A percentile compares a stretch with the other conserved stretches of the same genome.
Conservation (phyloP, 92 coral and sea anemone genomes). For the Phymanthus crucifer region DNA sequence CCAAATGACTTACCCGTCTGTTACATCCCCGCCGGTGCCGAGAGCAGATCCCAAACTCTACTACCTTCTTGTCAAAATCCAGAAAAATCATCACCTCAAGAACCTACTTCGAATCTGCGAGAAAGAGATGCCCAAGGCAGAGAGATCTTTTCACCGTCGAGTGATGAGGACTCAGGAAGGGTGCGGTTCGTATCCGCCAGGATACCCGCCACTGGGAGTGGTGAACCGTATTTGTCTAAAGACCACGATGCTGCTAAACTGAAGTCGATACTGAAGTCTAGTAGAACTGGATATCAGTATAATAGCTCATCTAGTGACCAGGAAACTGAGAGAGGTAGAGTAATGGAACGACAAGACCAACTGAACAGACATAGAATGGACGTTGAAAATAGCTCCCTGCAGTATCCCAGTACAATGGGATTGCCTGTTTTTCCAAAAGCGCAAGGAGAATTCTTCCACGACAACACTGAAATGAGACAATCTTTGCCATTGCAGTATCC, state of each 20-base stretch:
- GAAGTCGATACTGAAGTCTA: conserved; percentile 77
- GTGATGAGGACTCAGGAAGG: conserved; percentile 72
- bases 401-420: conserved; percentile 1
- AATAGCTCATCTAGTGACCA: conserved; percentile 63
- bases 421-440: neutral
- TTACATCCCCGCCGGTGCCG: conserved; percentile 49
- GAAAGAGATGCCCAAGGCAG: neutral
- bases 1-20: conserved; percentile 30
- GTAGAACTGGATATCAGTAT: conserved; percentile 18
- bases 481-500: neutral
- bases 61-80: neutral
- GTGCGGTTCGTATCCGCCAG: conserved; percentile 90
- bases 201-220: conserved; percentile 87
- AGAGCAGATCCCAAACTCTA: neutral
- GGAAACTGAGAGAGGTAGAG: neutral
- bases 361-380: neutral
- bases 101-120: neutral
- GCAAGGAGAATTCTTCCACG: neutral
- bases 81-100: neutral
- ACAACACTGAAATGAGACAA: neutral
- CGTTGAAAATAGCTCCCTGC: neutral
- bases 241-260: conserved; percentile 37
- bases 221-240: conserved; percentile 22
- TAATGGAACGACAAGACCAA: neutral
- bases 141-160: conserved; percentile 34